Evolutionary conservation across 2,797 vertebrate genomes (phyloP), one percentile per base, ranked within the genome.

Genomic region (Typhlichthys subterraneus): DNA sequence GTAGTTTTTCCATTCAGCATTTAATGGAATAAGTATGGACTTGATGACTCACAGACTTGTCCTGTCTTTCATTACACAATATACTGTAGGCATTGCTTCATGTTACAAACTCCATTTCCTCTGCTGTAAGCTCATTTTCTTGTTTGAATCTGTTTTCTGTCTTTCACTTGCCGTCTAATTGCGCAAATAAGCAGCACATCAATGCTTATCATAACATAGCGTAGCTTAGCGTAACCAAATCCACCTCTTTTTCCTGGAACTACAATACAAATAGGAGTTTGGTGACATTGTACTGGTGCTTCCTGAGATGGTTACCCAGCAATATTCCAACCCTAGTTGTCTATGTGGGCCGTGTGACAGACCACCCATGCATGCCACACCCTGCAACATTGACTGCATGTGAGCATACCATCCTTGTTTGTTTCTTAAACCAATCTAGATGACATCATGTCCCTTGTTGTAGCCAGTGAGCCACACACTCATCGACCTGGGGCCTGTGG

Each of bases 401-500:
- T 23, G 23, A 23, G 23, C 23, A 23, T 23, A 23, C 4, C 45
- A 15, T 61, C 23, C 4, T 4, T 23, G 48, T 23, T 68, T 6
- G 66, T 66, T 23, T 74, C 45, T 60, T 29, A 55, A 51, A 42
- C 38, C 33, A 38, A 9, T 38, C 33, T 45, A 8, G 54, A 66
- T 78, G 70, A 81, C 63, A 59, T 72, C 57, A 80, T 67, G 74
- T 72, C 69, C 63, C 55, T 29, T 33, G 57, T 42, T 57, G 66
- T 72, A 57, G 75, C 65, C 46, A 59, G 47, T 23, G 10, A 64
- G 63, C 56, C 65, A 65, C 70, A 71, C 57, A 29, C 3, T 23
- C 69, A 58, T 65, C 53, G 77, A 45, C 70, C 29, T 53, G 57
- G 23, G 42, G 45, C 62, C 45, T 15, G 1, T 14, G 53, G 57